These are phyloP conservation scores for Uromys caudimaculatus DNA, from an alignment of 2,797 vertebrate genomes.

Conservation along the genomic window DNA sequence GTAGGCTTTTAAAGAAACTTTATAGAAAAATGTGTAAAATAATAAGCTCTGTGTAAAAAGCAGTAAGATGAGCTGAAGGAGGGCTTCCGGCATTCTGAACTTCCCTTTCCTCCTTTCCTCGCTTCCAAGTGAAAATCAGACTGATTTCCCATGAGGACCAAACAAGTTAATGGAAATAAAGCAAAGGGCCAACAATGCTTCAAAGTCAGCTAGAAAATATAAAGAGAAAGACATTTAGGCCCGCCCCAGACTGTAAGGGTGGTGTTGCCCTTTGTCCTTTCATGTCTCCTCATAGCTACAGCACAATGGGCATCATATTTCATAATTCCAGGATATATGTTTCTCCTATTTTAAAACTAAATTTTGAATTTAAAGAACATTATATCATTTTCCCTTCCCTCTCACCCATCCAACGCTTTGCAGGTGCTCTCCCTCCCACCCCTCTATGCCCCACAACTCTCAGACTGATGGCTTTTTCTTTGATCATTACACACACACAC, in stretches of 20 bases:
- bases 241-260: not conserved
- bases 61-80: too few relatives aligned
- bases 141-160: not conserved
- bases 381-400: not conserved
- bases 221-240: constrained; percentile 9
- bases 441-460: not conserved
- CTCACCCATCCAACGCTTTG: too few relatives aligned
- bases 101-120: not conserved
- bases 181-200: not conserved
- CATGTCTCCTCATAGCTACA: not conserved
- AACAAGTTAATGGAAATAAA: not conserved
- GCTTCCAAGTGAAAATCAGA: too few relatives aligned
- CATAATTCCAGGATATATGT: not conserved
- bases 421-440: not conserved
- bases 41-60: not conserved
- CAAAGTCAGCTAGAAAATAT: not conserved
- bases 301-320: not conserved
- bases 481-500: not conserved
- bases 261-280: not conserved
- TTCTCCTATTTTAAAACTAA: not conserved
- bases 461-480: not conserved
- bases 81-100: not conserved
- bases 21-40: not conserved
- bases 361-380: not conserved
- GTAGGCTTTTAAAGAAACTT: not conserved